These are phyloP conservation scores for Python bivittatus DNA, from an alignment of 2,113 vertebrate species.

Conservation along the genomic window DNA sequence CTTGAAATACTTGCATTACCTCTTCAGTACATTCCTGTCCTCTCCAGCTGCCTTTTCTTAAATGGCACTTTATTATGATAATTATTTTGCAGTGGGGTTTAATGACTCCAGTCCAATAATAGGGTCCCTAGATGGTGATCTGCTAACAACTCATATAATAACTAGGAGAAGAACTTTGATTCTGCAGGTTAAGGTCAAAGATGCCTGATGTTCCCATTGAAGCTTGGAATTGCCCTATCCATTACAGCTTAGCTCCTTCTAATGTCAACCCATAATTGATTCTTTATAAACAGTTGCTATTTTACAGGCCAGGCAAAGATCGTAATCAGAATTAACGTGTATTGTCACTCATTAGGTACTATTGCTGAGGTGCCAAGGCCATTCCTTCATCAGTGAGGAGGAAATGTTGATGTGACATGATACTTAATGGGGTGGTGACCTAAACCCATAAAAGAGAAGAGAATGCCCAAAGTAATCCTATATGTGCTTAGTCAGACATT, in stretches of 20 bases:
- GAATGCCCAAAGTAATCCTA: background rate
- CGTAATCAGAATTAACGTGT: constrained; percentile 41
- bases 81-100: constrained; percentile 22
- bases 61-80: constrained; percentile 46
- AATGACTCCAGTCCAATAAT: constrained; percentile 19
- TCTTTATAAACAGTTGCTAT: constrained; percentile 56
- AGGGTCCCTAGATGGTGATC: constrained; percentile 66
- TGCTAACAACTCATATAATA: constrained; percentile 65
- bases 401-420: constrained; percentile 37
- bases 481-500: background rate
- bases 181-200: constrained; percentile 59
- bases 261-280: constrained; percentile 74
- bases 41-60: background rate
- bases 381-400: accelerated
- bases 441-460: background rate
- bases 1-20: background rate
- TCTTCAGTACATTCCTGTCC: background rate
- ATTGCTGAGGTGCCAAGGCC: constrained; percentile 61
- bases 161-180: constrained; percentile 61
- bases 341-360: constrained; percentile 43
- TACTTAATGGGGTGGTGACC: constrained; percentile 64
- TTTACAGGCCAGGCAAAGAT: constrained; percentile 72
- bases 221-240: constrained; percentile 72
- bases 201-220: constrained; percentile 65
- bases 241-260: constrained; percentile 71